Conservation (phyloP, 2,797 vertebrate species). For the Neoniphon sammara region DNA sequence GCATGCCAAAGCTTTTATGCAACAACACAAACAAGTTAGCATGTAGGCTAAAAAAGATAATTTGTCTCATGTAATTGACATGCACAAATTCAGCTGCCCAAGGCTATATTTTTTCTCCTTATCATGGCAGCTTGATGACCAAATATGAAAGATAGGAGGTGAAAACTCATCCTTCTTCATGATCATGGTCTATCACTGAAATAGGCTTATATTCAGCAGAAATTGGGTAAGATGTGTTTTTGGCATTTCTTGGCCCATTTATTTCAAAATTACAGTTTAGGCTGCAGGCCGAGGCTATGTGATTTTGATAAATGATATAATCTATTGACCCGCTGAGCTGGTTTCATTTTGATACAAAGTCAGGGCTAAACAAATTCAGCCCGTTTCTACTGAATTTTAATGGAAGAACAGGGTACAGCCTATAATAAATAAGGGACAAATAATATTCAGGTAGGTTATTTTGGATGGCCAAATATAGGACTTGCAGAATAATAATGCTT, state of each 20-base stretch:
- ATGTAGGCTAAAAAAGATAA: slow-evolving; percentile 5
- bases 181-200: neutral
- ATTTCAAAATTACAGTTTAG: neutral
- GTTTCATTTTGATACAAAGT: slow-evolving; percentile 11
- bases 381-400: neutral
- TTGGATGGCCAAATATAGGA: too few species aligned
- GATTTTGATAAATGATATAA: slow-evolving; percentile 12
- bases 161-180: neutral
- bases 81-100: slow-evolving; percentile 12
- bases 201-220: slow-evolving; percentile 4
- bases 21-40: neutral
- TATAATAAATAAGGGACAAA: neutral
- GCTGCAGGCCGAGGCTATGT: neutral
- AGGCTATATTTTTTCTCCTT: too few species aligned
- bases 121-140: neutral
- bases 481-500: too few species aligned
- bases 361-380: slow-evolving; percentile 14
- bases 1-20: neutral
- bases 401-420: neutral
- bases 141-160: neutral
- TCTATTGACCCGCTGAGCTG: slow-evolving; percentile 19
- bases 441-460: too few species aligned
- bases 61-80: neutral
- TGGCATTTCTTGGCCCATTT: slow-evolving; percentile 17
- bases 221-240: neutral